Evolutionary conservation across 1,140 invertebrate species (phyloP), one percentile per base, ranked within the genome.

Genomic region (Halyomorpha halys): DNA sequence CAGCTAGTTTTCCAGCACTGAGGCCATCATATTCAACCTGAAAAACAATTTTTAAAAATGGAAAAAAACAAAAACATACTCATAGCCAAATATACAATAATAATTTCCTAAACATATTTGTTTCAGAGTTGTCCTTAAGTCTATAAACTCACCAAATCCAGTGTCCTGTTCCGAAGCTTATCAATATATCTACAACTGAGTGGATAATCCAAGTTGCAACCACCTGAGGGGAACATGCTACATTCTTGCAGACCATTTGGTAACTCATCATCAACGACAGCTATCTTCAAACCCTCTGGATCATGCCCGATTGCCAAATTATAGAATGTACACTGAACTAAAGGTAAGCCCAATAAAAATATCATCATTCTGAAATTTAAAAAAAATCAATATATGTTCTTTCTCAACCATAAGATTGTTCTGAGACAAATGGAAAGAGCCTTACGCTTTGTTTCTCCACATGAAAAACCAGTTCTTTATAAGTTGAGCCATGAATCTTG

Each of bases 251-350:
- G 39, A 44, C 68, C 68, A 21, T 67, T 56, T 21, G 66, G 51
- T 61, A 85, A 74, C 76, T 95, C 91, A 63, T 89, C 76, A 76
- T 94, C 94, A 39, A 95, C 86, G 45, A 96, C 81, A 0, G 86
- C 92, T 59, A 98, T 74, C 62, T 82, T 83, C 3, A 97, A 77
- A 18, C 87, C 85, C 49, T 82, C 80, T 0, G 94, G 94, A 71
- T 94, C 89, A 65, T 87, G 85, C 13, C 94, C 94, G 66, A 98
- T 94, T 18, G 94, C 91, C 62, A 94, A 72, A 75, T 94, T 97
- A 77, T 97, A 98, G 15, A 98, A 77, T 27, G 94, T 80, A 66
- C 95, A 94, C 79, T 97, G 92, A 39, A 91, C 83, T 0, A 92
- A 83, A 0, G 94, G 94, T 54, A 98, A 77, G 27, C 89, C 86